Evolutionary conservation across 1,140 invertebrate species (phyloP), one percentile per base, ranked within the genome.

Genomic region (Drosophila teissieri): DNA sequence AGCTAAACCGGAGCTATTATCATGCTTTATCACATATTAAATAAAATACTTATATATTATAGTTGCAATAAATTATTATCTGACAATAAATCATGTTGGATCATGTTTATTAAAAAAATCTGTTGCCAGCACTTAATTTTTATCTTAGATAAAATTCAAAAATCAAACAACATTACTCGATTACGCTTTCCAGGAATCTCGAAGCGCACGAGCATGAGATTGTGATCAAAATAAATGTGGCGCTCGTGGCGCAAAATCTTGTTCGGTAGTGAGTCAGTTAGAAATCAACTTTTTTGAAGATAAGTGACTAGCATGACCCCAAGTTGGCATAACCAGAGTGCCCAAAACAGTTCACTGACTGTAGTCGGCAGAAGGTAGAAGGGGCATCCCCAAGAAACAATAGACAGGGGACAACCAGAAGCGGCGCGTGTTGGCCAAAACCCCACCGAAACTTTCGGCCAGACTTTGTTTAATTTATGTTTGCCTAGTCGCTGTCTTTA

Each of bases 391-490:
- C 53, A 34, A 17, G 27, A 55, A 31, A 73, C 34, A 17, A 40
- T 7, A 19, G 52, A 15, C 36, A 45, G 44, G 36, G 48, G n/a
- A 51, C 17, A 69, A 65, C 40, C 45, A 78, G 49, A 65, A 82
- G 52, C 69, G 37, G 68, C 79, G 79, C 74, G 80, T 82, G 79
- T 83, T 84, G 58, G 48, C 48, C 39, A 76, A 76, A 39, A 11
- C n/a, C 67, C 51, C 3, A 39, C 51, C 37, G 2, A 51, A 42
- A 24, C 27, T 24, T 24, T 34, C 14, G 44, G 46, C 72, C 45
- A 15, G 58, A 27, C 73, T 78, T 73, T 74, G 73, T 73, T 74
- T 81, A 78, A 81, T 74, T 85, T 78, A 78, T 85, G 73, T 78
- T 77, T 77, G 76, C 37, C 61, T 80, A 76, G 73, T 63, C 63